Evolutionary conservation across 2,113 vertebrate species (phyloP).

Genomic region (Craseonycteris thonglongyai): DNA sequence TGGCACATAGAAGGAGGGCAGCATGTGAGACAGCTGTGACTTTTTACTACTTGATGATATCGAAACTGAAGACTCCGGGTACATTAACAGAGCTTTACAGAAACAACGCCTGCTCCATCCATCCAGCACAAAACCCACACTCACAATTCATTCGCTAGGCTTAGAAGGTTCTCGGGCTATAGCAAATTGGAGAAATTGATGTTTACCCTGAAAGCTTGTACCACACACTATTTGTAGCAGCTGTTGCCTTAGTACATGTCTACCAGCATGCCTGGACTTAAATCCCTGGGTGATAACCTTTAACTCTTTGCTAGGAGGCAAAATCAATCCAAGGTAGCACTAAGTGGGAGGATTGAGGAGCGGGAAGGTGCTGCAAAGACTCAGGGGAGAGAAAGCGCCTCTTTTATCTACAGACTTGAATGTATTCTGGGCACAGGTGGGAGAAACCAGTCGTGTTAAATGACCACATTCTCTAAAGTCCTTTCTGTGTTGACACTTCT

Average conservation of each 20-base stretch:
- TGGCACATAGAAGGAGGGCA: not conserved
- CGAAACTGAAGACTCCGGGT: constrained; percentile 21
- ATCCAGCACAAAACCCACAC: constrained; percentile 49
- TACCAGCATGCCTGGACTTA: constrained; percentile 73
- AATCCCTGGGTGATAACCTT: constrained; percentile 70
- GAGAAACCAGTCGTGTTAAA: constrained; percentile 38
- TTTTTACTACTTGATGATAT: constrained; percentile 25
- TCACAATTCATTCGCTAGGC: constrained; percentile 53
- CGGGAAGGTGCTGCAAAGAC: not conserved
- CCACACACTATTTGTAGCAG: constrained; percentile 63
- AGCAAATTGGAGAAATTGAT: constrained; percentile 79
- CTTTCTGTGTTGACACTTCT: constrained; percentile 29
- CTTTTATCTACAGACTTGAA: constrained; percentile 20
- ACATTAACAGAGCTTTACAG: constrained; percentile 28
- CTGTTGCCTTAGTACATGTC: constrained; percentile 69
- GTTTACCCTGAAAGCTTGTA: constrained; percentile 71
- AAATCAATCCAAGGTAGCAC: constrained; percentile 68
- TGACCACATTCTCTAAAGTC: constrained; percentile 28
- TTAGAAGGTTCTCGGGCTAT: constrained; percentile 69
- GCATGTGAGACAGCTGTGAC: constrained; percentile 23
- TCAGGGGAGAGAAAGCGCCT: not conserved
- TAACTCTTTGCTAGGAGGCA: constrained; percentile 58
- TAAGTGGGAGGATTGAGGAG: constrained; percentile 30
- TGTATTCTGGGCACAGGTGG: constrained; percentile 37
- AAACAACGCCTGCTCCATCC: not conserved